These are phyloP conservation scores for Trichosurus vulpecula DNA, from an alignment of 2,797 vertebrate species.

Conservation along the genomic window DNA sequence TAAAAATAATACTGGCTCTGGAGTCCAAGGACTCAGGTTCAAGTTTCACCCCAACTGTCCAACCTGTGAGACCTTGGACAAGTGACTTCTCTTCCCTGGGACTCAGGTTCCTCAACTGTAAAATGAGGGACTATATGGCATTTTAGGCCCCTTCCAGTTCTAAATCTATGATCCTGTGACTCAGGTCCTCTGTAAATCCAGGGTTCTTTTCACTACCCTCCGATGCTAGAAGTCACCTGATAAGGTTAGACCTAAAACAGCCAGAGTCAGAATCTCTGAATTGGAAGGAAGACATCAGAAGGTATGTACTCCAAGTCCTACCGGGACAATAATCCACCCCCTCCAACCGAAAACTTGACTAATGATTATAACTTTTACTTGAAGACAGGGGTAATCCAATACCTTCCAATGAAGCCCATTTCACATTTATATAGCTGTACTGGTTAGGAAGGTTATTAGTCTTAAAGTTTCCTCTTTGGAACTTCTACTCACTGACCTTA, in stretches of 20 bases:
- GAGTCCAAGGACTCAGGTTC: too few species aligned
- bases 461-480: not conserved
- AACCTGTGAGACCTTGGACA: not conserved
- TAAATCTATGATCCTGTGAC: slow-evolving; percentile 40
- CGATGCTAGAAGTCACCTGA: not conserved
- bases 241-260: not conserved
- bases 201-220: not conserved
- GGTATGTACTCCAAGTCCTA: not conserved
- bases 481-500: not conserved
- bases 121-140: not conserved
- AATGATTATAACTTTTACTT: not conserved
- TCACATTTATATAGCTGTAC: not conserved
- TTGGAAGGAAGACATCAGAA: not conserved
- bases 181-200: not conserved
- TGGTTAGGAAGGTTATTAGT: not conserved
- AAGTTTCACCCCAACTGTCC: too few species aligned
- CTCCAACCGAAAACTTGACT: not conserved
- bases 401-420: not conserved
- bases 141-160: not conserved
- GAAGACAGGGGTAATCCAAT: not conserved
- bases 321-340: not conserved
- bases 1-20: not conserved
- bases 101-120: not conserved
- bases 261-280: not conserved
- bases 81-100: not conserved